Evolutionary conservation across 2,113 vertebrate species (phyloP).

Genomic region (Sylvicapra grimmia): DNA sequence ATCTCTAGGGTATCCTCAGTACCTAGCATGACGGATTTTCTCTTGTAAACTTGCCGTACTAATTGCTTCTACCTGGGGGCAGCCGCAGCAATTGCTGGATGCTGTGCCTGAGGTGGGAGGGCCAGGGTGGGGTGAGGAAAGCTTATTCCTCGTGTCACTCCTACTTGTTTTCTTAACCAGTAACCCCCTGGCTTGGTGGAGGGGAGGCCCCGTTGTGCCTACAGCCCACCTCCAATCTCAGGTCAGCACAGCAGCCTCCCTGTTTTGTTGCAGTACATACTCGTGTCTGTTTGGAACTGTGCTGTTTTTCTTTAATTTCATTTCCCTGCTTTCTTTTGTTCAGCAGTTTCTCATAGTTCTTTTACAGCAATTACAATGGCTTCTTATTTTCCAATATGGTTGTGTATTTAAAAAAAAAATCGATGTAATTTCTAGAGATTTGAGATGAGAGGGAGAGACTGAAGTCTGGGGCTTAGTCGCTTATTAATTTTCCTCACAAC

Average conservation of each 20-base stretch:
- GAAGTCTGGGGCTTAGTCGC: neutral
- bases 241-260: neutral
- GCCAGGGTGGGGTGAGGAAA: neutral
- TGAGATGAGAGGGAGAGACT: neutral
- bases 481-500: neutral
- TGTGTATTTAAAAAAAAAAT: neutral
- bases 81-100: neutral
- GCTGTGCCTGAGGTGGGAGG: too few species aligned
- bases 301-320: neutral
- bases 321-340: neutral
- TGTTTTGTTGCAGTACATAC: neutral
- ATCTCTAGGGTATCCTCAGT: neutral
- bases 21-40: neutral
- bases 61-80: neutral
- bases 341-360: neutral
- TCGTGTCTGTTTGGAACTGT: neutral
- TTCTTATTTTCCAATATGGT: neutral
- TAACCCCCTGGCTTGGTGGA: neutral
- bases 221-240: neutral
- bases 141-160: neutral
- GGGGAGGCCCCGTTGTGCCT: neutral
- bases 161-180: neutral
- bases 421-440: neutral
- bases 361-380: neutral
- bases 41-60: neutral